Base-by-base conservation (phyloP, 1,140 invertebrate species). In the Seison nebaliae region DNA sequence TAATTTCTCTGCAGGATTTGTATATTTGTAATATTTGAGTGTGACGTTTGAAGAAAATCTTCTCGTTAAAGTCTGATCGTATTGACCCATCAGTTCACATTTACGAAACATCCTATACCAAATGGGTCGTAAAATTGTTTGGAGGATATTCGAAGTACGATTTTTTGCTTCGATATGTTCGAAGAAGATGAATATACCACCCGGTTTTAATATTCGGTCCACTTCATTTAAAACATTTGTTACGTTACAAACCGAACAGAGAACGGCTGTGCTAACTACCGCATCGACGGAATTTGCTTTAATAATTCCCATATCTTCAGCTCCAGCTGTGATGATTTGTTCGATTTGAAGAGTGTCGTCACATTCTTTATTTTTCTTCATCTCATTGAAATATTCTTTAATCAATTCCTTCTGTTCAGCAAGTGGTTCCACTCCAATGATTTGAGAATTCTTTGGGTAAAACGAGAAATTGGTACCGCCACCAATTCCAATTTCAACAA, bases 401-500 rank as follows among this genome's bases (percentile, higher is more conserved):
- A 39, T 32, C 16, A 39, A 32, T 15, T 32, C 37, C 15, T 28
- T 39, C 15, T 32, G 31, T 6, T 39, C 37, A 5, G 33, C 9
- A 23, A 39, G 14, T n/a, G n/a, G n/a, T n/a, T n/a, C n/a, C n/a
- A n/a, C n/a, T n/a, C n/a, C n/a, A 12, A 30, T 39, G 11, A 39
- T 16, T 19, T 39, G 23, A 8, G 37, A 32, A 12, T 18, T 18
- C 16, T n/a, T 15, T 19, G 37, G 37, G 24, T 26, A 39, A 34
- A 26, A 22, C 14, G 26, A 24, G 33, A 39, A 39, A 26, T 39
- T 39, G 22, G 21, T 20, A 24, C 37, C 37, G 26, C 20, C 19
- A 4, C 37, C 37, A 11, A 39, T 34, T 19, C 37, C 37, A 11
- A 39, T 16, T 21, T 39, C 37, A n/a, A 39, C 23, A 17, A 39